phyloP scores from a whole-genome alignment of 2,888 invertebrate species.

The Polyommatus icarus region DNA sequence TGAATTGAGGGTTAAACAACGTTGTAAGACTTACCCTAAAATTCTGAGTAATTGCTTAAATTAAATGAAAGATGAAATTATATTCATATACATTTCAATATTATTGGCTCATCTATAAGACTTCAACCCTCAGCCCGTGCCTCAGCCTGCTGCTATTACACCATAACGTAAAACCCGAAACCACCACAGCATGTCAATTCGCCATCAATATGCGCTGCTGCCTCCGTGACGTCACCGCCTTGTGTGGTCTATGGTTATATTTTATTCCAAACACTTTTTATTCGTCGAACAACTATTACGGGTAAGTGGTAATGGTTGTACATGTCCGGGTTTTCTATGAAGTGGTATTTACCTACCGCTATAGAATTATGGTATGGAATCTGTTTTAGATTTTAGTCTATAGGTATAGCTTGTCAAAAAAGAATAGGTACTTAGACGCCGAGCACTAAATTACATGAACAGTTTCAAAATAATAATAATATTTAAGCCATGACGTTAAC shows the following conservation, averaged over 20 bases:
- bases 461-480: too few species aligned
- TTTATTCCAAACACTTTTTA: slow-evolving; percentile 12
- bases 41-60: too few species aligned
- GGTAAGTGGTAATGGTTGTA: neutral
- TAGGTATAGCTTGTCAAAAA: too few species aligned
- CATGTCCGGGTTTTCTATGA: neutral
- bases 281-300: slow-evolving; percentile 14
- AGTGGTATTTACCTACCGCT: neutral
- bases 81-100: neutral
- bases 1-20: too few species aligned
- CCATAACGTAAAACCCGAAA: slow-evolving; percentile 1
- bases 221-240: neutral
- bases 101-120: neutral
- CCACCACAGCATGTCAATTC: neutral
- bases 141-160: neutral
- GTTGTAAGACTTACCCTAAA: too few species aligned
- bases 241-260: slow-evolving; percentile 19
- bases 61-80: too few species aligned
- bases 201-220: neutral
- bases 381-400: too few species aligned
- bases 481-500: too few species aligned
- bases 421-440: too few species aligned
- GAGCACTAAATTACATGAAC: too few species aligned
- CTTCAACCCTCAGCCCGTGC: too few species aligned
- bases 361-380: neutral